Base-by-base conservation (phyloP, 2,888 invertebrate species). In the Drosophila limbata region DNA sequence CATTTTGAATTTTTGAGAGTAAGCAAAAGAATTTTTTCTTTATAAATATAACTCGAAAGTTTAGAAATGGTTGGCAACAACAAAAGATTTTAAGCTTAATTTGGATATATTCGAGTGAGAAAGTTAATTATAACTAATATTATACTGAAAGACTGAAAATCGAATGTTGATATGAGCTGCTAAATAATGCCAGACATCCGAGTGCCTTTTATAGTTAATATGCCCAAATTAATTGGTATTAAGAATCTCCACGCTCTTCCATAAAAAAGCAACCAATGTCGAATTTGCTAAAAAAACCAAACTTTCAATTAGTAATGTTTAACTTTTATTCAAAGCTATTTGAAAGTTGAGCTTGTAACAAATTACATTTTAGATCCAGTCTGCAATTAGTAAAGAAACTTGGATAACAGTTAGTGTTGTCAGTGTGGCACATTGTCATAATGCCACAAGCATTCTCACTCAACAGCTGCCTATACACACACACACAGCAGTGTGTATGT, bases 381-480 rank as follows among this genome's bases (percentile, higher is more conserved):
- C 50, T 40, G 59, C 57, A 53, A 55, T 62, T 62, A 62, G 47
- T 39, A 40, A 40, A 48, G 40, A 48, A 60, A 63, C 31, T 48
- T 56, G 40, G 17, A 21, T 40, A 56, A 48, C 39, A 56, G 33
- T 37, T 42, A 57, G 50, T 50, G 50, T 52, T 57, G 17, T 50
- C 39, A 51, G 11, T 47, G 39, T 52, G 44, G 52, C 45, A 60
- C 45, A 60, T 64, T 64, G 57, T 57, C 64, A 57, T 31, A 42
- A 44, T 59, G 60, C 65, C 60, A 53, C 60, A 66, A 66, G 60
- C 65, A 40, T 25, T 53, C 50, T 17, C 48, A 40, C 39, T 59
- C 59, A 59, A 47, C 57, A 57, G 47, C 28, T 57, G 45, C 31
- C 42, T 13, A 31, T 15, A 42, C 35, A 39, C 31, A 55, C 72